Evolutionary conservation across 2,888 invertebrate species (phyloP), one percentile per base, ranked within the genome.

Genomic region (Euproctis similis): DNA sequence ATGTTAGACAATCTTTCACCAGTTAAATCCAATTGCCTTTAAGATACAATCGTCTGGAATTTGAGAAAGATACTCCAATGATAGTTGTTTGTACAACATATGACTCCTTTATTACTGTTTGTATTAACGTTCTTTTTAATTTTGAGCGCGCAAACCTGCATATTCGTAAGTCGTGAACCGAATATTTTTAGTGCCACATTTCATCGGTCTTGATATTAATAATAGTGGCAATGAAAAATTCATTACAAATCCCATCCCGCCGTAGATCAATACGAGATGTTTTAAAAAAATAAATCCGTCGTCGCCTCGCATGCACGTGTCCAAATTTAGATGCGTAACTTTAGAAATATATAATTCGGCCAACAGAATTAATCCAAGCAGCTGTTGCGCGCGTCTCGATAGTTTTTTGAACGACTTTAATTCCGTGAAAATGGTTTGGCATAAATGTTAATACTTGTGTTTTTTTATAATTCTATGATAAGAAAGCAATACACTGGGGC

Each of bases 311-410:
- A 49, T 55, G 53, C 61, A 39, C 13, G 26, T 24, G 18, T 36
- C 46, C 58, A 67, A 64, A 63, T 61, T 65, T 63, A 68, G 60
- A 45, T 29, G 21, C 41, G 36, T 46, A 60, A 24, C 26, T 23
- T 12, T 24, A 34, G 26, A 68, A 54, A 46, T 36, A 38, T 34
- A 9, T 64, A 51, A 57, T 64, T 65, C 49, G 46, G 46, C 53
- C 56, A 57, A 69, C 59, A 56, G 55, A 70, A 66, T 66, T 68
- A 68, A 71, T 72, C 58, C 53, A 39, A 50, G 51, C 75, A 75
- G 77, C 75, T 76, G 77, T 63, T 55, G 58, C 46, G 39, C 45
- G 36, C 39, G 39, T 53, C 49, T 27, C 24, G 17, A 40, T 42
- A 36, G 42, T 50, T 52, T 44, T n/a, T 30, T 25, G 37, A 37